Base-by-base conservation (phyloP, 1,140 invertebrate species). In the Lepidurus couesii region DNA sequence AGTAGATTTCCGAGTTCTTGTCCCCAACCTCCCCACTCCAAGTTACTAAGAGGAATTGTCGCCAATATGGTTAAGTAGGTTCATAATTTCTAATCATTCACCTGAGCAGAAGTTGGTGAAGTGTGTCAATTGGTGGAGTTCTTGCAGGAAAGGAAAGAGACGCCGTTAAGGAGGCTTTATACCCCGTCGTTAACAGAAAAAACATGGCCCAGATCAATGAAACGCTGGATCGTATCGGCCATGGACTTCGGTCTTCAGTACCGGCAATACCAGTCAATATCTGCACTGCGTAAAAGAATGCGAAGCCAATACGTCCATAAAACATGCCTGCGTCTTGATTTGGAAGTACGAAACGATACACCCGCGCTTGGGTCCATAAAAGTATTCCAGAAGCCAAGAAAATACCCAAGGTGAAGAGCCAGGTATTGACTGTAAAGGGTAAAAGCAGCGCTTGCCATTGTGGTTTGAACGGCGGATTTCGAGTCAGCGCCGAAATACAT, bases 111-210 rank as follows among this genome's bases (percentile, higher is more conserved):
- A 47, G 73, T 78, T 21, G 80, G 74, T 42, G 47, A 74, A 42
- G 75, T 9, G 75, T 47, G 78, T 77, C 81, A 77, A 82, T 76
- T 80, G 81, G 34, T 76, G 81, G 11, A 34, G 42, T 45, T 1
- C 24, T n/a, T 42, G 44, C 44, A n/a, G 78, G 78, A 47, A 44
- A 45, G 16, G 78, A 34, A 13, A 79, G 7, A 21, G 42, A 75
- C 13, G 78, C 65, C 21, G n/a, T 75, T 24, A 79, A 13, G 24
- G 44, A 42, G 10, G 78, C 73, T 43, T 74, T 74, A 16, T 79
- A 79, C 6, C 47, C 74, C n/a, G 78, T 79, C 6, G 65, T 74
- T 1, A 79, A 24, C 1, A 79, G 42, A 26, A 79, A 79, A 45
- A 74, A 79, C 24, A 53, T 75, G 6, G 75, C 34, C 78, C 78